A percentile compares a stretch with the other conserved stretches of the same genome.
Conservation (phyloP, 2,888 invertebrate species). For the Pheosia gnoma region DNA sequence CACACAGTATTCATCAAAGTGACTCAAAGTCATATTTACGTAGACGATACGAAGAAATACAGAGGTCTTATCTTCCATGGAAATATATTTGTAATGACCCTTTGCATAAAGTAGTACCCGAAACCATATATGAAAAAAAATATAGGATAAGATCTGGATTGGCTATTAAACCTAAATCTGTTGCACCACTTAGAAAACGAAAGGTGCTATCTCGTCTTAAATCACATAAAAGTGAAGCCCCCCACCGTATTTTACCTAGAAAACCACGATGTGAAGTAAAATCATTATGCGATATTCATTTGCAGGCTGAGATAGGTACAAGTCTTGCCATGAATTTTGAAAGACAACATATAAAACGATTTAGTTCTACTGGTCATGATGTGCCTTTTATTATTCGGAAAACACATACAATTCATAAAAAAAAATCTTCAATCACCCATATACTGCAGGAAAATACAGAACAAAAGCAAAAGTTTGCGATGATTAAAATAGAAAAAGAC, state of each 20-base stretch:
- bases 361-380: background rate
- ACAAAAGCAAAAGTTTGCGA: constrained; percentile 13
- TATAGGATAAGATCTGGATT: background rate
- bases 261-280: background rate
- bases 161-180: background rate
- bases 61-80: background rate
- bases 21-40: background rate
- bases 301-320: background rate
- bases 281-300: background rate
- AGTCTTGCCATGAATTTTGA: background rate
- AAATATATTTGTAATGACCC: background rate
- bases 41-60: background rate
- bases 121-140: background rate
- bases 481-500: background rate
- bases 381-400: background rate
- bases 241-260: background rate
- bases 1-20: constrained; percentile 13
- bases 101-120: background rate
- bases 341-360: background rate
- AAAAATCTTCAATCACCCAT: background rate
- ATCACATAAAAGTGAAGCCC: background rate
- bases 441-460: constrained; percentile 8
- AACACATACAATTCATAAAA: background rate
- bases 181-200: background rate
- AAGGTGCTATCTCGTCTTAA: background rate